Base-by-base conservation (phyloP, 2,113 vertebrate genomes). In the Opisthocomus hoazin region DNA sequence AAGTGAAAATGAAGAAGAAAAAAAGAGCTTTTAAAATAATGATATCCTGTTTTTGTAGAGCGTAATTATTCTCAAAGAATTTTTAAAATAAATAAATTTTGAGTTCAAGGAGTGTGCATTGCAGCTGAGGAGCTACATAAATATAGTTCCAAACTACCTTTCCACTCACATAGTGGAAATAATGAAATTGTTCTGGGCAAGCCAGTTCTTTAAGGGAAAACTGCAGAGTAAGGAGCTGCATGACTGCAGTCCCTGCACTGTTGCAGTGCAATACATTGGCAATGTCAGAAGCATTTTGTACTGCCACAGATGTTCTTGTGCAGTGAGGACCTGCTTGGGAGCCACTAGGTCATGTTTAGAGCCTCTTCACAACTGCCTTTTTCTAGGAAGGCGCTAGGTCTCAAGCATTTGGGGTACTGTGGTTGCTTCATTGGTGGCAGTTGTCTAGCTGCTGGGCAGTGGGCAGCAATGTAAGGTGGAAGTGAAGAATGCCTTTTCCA, bases 11-110 rank as follows among this genome's bases (percentile, higher is more conserved):
- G 48, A 85, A 94, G 36, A 6, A 18, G 34, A 18, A 15, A 56
- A 60, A 68, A 53, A 30, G n/a, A 5, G 10, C 17, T 80, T 89
- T 90, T 30, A 78, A 93, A 95, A 81, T 94, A 90, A 87, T 48
- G 27, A 32, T 32, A 78, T 50, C 60, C 81, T 48, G 53, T 87
- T 92, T 93, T 65, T 84, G 36, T 50, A 74, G n/a, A 58, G 19
- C 5, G 12, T n/a, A 93, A 56, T 82, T 94, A 18, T 61, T 64
- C 53, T 91, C 43, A 75, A 84, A 88, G 20, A 36, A 57, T 75
- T 85, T 78, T 39, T n/a, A 88, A 94, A 82, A 87, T 50, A 77
- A 66, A 45, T 9, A 34, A 15, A 50, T 78, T 70, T 82, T 61
- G 79, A 57, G 32, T 61, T 10, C 3, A 4, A 81, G 26, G 43